phyloP scores from a whole-genome alignment of 2,888 invertebrate species.

The Oscheius myriophilus region DNA sequence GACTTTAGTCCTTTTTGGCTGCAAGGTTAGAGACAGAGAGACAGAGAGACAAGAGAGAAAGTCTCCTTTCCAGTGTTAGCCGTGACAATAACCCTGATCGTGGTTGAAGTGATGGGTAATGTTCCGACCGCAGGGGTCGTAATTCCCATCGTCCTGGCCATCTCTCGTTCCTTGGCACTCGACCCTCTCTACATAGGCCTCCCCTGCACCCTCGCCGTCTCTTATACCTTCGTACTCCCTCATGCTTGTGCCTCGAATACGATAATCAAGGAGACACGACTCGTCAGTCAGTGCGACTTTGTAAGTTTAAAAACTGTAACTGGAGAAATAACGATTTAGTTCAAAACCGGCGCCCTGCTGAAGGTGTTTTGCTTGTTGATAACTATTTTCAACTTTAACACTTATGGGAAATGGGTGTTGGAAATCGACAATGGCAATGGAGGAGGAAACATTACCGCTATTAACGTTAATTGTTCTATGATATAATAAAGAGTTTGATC shows the following conservation, averaged over 20 bases:
- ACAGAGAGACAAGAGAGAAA: no score
- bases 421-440: conserved; percentile 20
- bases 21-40: conserved; percentile 10
- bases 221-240: conserved; percentile 53
- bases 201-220: conserved; percentile 39
- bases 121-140: conserved; percentile 4
- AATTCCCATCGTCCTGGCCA: conserved; percentile 9
- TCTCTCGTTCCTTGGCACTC: conserved; percentile 8
- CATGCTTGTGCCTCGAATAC: conserved; percentile 71
- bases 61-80: conserved; percentile 9
- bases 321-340: no score
- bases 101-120: conserved; percentile 10
- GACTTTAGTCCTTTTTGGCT: conserved; percentile 1
- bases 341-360: conserved; percentile 45
- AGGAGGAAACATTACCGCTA: no score
- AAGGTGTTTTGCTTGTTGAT: conserved; percentile 48
- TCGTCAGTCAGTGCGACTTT: conserved; percentile 38
- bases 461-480: no score
- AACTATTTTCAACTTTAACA: conserved; percentile 52
- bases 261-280: conserved; percentile 70
- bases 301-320: no score
- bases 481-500: no score
- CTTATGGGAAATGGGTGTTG: conserved; percentile 50
- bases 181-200: conserved; percentile 19
- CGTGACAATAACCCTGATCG: neutral